These are phyloP conservation scores for Cryptocephalus primarius DNA, from an alignment of 2,888 invertebrate species.

Conservation along the genomic window DNA sequence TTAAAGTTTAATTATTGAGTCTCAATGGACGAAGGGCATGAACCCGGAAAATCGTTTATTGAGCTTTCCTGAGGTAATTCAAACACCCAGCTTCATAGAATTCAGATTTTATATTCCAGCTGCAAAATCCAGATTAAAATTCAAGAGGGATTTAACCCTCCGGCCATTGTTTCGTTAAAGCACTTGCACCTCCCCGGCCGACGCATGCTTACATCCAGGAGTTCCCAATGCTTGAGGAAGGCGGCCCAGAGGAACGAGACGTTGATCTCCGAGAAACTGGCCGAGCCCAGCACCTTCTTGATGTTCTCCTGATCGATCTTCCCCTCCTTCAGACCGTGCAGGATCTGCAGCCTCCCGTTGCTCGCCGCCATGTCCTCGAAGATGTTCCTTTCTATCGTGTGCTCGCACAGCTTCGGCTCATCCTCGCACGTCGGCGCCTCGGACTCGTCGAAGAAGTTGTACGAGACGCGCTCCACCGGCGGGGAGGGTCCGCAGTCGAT, in stretches of 20 bases:
- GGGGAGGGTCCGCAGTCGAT: conserved; percentile 70
- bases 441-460: conserved; percentile 67
- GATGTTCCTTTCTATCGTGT: conserved; percentile 59
- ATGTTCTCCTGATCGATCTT: conserved; percentile 48
- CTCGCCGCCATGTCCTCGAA: conserved; percentile 59
- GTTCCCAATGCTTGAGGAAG: conserved; percentile 56
- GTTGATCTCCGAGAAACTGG: conserved; percentile 56
- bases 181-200: no score
- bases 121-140: no score
- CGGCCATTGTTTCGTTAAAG: no score
- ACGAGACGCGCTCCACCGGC: conserved; percentile 67
- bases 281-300: conserved; percentile 36
- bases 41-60: no score
- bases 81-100: no score
- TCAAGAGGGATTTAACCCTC: no score
- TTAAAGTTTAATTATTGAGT: no score
- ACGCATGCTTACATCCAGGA: conserved; percentile 44
- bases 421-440: conserved; percentile 44
- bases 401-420: conserved; percentile 54
- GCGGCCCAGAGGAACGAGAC: conserved; percentile 63
- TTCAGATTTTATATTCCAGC: no score
- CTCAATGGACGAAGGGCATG: no score
- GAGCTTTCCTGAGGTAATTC: no score
- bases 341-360: conserved; percentile 52
- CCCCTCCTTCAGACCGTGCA: conserved; percentile 63